These are phyloP conservation scores for Montipora sp. DNA, from an alignment of 64 coral and sea anemone genomes.

Conservation along the genomic window DNA sequence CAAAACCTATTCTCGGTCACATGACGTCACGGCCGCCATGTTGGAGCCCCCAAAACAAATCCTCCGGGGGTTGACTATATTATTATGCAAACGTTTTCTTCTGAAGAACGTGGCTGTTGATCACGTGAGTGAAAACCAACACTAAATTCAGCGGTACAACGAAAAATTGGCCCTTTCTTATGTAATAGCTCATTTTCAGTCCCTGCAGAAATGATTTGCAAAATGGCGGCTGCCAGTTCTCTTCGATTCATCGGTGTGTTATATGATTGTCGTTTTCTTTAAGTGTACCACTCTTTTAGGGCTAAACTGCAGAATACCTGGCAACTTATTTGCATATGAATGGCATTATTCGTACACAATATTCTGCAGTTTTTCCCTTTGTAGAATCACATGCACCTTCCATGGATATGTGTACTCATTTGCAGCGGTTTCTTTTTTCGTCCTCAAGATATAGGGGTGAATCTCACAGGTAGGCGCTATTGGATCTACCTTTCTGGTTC, in stretches of 20 bases:
- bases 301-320: too few species aligned
- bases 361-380: too few species aligned
- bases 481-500: not conserved
- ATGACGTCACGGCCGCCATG: too few species aligned
- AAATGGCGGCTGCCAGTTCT: conserved; percentile 70
- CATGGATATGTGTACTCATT: not conserved
- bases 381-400: not conserved
- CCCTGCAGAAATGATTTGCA: conserved; percentile 70
- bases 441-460: conserved; percentile 86
- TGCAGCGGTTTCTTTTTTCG: not conserved
- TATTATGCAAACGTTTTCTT: too few species aligned
- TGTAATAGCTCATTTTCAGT: not conserved
- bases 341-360: too few species aligned
- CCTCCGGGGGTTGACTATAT: too few species aligned
- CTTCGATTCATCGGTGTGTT: conserved; percentile 79
- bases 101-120: too few species aligned
- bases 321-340: too few species aligned
- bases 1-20: too few species aligned
- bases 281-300: not conserved
- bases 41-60: too few species aligned
- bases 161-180: not conserved
- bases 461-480: conserved; percentile 75
- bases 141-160: not conserved
- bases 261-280: not conserved
- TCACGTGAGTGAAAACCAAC: too few species aligned